A percentile compares a stretch with the other conserved stretches of the same genome.
Evolutionary conservation across 2,113 vertebrate species (phyloP).

Genomic region (Columbina picui): DNA sequence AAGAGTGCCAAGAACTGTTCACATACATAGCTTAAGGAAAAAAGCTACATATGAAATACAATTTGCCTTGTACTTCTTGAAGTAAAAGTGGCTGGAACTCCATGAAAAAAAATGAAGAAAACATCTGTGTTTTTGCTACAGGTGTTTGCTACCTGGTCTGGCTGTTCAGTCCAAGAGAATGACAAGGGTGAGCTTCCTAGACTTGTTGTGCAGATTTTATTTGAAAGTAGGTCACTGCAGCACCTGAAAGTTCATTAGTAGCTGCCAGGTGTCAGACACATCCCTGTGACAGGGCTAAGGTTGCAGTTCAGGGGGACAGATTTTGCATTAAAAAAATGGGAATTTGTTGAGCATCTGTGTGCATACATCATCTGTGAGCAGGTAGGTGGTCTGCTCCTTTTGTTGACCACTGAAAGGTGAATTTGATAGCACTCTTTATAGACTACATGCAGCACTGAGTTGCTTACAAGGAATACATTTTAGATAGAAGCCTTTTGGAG

Average conservation of each 20-base stretch:
- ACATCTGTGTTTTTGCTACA: neutral
- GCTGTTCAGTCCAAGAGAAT: neutral
- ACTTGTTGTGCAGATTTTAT: neutral
- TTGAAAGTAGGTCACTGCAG: neutral
- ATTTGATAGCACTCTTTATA: neutral
- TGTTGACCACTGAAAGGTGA: neutral
- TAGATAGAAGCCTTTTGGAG: neutral
- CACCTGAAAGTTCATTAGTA: neutral
- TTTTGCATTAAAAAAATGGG: neutral
- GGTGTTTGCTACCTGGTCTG: neutral
- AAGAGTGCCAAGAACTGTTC: neutral
- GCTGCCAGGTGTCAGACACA: neutral
- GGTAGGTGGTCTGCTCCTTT: neutral
- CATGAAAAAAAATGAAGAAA: neutral
- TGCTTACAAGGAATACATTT: neutral
- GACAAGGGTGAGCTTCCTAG: neutral
- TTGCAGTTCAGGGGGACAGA: neutral
- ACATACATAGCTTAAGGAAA: neutral
- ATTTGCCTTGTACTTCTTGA: neutral
- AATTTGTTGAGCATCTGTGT: neutral
- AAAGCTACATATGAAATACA: neutral
- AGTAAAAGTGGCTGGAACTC: neutral
- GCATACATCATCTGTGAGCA: neutral
- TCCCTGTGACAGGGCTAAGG: neutral
- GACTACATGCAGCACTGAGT: accelerated